phyloP scores from a whole-genome alignment of 2,888 invertebrate genomes.

The Augiades crinisus region DNA sequence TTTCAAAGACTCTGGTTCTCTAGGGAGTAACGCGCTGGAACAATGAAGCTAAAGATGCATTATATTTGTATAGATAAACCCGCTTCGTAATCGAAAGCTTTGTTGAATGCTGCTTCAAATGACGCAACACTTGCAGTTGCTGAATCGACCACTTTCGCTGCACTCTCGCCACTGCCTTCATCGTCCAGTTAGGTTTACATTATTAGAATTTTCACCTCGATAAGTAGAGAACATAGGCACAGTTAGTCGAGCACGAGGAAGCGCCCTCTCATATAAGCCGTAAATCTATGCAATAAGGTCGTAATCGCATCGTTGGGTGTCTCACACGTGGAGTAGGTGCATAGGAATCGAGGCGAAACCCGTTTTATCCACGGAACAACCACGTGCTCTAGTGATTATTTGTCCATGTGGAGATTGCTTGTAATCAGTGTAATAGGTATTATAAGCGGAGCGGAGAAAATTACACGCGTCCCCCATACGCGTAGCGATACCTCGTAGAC shows the following conservation, averaged over 20 bases:
- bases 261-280: slow-evolving; percentile 29
- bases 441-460: slow-evolving; percentile 20
- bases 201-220: slow-evolving; percentile 25
- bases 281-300: slow-evolving; percentile 37
- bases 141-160: slow-evolving; percentile 27
- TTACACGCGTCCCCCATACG: slow-evolving; percentile 18
- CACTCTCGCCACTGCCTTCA: slow-evolving; percentile 24
- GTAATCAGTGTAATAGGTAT: slow-evolving; percentile 26
- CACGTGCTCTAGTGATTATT: slow-evolving; percentile 41
- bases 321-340: slow-evolving; percentile 31
- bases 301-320: slow-evolving; percentile 33
- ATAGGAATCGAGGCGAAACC: slow-evolving; percentile 37
- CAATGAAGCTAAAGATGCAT: too few relatives aligned
- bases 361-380: slow-evolving; percentile 37
- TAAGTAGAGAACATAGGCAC: slow-evolving; percentile 18
- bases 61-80: too few relatives aligned
- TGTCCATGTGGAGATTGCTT: slow-evolving; percentile 39
- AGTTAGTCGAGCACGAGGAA: slow-evolving; percentile 19
- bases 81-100: slow-evolving; percentile 36
- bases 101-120: slow-evolving; percentile 30
- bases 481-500: slow-evolving; percentile 9
- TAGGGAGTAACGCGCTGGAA: too few relatives aligned
- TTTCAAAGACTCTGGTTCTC: too few relatives aligned
- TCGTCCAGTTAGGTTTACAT: slow-evolving; percentile 23
- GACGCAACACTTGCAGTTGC: slow-evolving; percentile 23